phyloP scores from a whole-genome alignment of 2,888 invertebrate genomes.

The Lasius fuliginosus region DNA sequence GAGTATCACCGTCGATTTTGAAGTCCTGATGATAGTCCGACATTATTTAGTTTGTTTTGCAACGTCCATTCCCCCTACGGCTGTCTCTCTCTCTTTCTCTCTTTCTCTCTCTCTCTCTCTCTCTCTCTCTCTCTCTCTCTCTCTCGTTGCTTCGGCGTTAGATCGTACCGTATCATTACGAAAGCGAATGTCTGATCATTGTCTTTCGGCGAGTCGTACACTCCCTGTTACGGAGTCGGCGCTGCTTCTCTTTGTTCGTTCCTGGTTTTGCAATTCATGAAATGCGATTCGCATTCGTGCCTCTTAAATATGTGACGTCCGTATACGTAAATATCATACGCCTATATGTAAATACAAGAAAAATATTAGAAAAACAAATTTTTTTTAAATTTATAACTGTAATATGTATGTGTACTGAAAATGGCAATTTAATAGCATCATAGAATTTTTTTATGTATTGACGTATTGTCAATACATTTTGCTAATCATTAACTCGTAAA shows the following conservation, averaged over 20 bases:
- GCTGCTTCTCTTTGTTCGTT: slow-evolving; percentile 42
- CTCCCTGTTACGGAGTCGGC: slow-evolving; percentile 32
- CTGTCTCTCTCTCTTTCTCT: slow-evolving; percentile 1
- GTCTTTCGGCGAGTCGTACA: slow-evolving; percentile 47
- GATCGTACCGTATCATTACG: slow-evolving; percentile 46
- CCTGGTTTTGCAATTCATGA: slow-evolving; percentile 49
- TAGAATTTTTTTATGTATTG: background rate
- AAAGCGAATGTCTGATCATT: slow-evolving; percentile 51
- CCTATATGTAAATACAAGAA: background rate
- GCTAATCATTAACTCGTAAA: background rate
- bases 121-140: background rate
- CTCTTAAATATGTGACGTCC: slow-evolving; percentile 6
- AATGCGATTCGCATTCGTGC: slow-evolving; percentile 25
- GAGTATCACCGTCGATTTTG: slow-evolving; percentile 32
- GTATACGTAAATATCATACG: background rate
- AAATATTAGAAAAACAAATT: background rate
- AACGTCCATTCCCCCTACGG: slow-evolving; percentile 3
- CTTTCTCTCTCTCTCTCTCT: background rate
- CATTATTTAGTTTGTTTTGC: slow-evolving; percentile 53
- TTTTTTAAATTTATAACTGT: background rate
- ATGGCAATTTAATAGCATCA: background rate
- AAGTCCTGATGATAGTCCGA: slow-evolving; percentile 20
- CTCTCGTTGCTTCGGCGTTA: slow-evolving; percentile 19
- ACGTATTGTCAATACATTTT: background rate
- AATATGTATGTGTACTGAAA: background rate